phyloP scores from a whole-genome alignment of 2,888 invertebrate genomes.

The Cinara cedri region DNA sequence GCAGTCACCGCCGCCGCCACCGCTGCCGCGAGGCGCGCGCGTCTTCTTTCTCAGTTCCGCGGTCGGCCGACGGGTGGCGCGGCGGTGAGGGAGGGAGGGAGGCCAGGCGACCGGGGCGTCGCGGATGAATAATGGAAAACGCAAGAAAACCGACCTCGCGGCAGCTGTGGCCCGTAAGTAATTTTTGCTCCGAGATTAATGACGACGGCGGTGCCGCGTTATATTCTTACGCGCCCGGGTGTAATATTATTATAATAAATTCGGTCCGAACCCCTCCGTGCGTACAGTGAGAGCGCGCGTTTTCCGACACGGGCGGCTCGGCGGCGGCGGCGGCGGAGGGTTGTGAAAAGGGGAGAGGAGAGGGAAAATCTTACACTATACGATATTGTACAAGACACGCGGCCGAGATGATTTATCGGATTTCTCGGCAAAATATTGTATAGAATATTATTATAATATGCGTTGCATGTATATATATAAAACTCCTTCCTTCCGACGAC shows the following conservation, averaged over 20 bases:
- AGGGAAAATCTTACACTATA: conserved; percentile 39
- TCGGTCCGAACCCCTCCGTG: too few relatives aligned
- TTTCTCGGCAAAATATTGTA: background rate
- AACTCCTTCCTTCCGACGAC: background rate
- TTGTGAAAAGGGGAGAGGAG: too few relatives aligned
- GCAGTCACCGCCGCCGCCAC: background rate
- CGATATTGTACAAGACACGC: too few relatives aligned
- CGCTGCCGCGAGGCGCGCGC: background rate
- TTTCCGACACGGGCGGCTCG: too few relatives aligned
- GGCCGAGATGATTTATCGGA: conserved; percentile 39
- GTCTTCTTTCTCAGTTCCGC: too few relatives aligned
- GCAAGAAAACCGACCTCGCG: conserved; percentile 55
- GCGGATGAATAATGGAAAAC: conserved; percentile 54
- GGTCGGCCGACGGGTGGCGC: too few relatives aligned
- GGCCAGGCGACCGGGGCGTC: background rate
- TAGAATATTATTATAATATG: background rate
- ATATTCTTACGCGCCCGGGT: background rate
- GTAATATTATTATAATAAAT: background rate
- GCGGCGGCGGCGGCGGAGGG: background rate
- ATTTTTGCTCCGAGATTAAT: conserved; percentile 55
- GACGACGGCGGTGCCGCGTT: conserved; percentile 7
- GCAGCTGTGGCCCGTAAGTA: conserved; percentile 54
- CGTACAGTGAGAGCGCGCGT: too few relatives aligned
- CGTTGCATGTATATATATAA: background rate
- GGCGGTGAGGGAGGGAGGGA: background rate